These are phyloP conservation scores for Micronycteris hirsuta DNA, from an alignment of 2,113 vertebrate genomes.

Conservation along the genomic window DNA sequence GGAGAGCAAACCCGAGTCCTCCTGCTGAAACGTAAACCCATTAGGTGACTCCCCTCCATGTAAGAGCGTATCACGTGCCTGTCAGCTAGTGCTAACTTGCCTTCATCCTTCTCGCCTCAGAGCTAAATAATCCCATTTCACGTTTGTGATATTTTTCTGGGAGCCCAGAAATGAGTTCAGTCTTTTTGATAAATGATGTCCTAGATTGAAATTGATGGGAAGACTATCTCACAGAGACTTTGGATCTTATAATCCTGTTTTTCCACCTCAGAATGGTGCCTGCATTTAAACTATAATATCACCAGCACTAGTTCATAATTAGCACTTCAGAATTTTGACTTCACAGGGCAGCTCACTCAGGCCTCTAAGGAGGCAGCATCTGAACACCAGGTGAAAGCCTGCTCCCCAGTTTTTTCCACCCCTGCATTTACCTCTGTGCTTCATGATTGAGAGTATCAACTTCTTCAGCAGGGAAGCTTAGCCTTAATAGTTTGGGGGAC, in stretches of 20 bases:
- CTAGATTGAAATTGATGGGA: neutral
- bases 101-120: neutral
- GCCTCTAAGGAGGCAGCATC: neutral
- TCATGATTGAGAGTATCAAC: neutral
- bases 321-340: neutral
- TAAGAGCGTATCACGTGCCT: neutral
- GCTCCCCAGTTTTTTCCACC: accelerated
- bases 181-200: neutral
- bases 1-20: neutral
- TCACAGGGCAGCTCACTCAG: neutral
- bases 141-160: neutral
- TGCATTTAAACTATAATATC: neutral
- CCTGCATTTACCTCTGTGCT: neutral
- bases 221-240: neutral
- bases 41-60: neutral
- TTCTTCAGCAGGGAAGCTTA: neutral
- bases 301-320: neutral
- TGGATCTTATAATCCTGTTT: neutral
- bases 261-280: neutral
- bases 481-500: neutral
- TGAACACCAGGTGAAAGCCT: neutral
- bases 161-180: neutral
- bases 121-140: neutral
- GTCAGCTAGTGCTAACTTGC: neutral
- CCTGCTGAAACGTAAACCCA: neutral